Evolutionary conservation across 2,888 invertebrate species (phyloP).

Genomic region (Stenchaetothrips biformis): DNA sequence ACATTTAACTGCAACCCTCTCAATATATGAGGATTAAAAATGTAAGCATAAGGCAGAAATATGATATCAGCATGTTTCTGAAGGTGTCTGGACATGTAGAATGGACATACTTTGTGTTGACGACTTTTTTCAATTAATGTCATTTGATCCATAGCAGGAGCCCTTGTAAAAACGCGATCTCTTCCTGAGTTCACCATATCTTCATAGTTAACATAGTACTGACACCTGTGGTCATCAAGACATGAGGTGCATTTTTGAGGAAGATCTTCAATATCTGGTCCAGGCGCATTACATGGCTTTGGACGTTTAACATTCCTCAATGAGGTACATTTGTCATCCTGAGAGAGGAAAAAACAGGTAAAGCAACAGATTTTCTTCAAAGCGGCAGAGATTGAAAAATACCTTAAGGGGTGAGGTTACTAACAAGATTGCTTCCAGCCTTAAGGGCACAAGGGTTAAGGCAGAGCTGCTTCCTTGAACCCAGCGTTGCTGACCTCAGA

Average conservation of each 20-base stretch:
- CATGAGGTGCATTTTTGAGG: background rate
- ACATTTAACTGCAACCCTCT: background rate
- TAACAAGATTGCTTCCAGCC: background rate
- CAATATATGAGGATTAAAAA: background rate
- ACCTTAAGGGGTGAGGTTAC: background rate
- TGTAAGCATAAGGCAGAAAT: background rate
- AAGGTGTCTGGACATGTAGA: background rate
- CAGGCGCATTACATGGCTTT: background rate
- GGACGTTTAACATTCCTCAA: background rate
- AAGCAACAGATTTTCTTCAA: background rate
- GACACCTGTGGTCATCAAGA: background rate
- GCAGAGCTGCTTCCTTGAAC: background rate
- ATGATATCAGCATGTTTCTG: background rate
- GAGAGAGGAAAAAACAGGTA: background rate
- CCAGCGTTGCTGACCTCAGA: background rate
- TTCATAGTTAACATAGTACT: background rate
- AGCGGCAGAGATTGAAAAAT: too few relatives aligned
- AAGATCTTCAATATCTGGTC: constrained; percentile 5
- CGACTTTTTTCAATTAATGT: background rate
- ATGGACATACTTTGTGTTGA: background rate
- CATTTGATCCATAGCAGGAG: background rate
- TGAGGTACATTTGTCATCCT: background rate
- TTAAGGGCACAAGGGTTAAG: background rate
- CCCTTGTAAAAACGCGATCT: background rate
- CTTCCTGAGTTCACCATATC: background rate